Percentiles rank a stretch among this genome's conserved stretches.
Conservation (phyloP, 2,113 vertebrate genomes). For the Scolopax mira region DNA sequence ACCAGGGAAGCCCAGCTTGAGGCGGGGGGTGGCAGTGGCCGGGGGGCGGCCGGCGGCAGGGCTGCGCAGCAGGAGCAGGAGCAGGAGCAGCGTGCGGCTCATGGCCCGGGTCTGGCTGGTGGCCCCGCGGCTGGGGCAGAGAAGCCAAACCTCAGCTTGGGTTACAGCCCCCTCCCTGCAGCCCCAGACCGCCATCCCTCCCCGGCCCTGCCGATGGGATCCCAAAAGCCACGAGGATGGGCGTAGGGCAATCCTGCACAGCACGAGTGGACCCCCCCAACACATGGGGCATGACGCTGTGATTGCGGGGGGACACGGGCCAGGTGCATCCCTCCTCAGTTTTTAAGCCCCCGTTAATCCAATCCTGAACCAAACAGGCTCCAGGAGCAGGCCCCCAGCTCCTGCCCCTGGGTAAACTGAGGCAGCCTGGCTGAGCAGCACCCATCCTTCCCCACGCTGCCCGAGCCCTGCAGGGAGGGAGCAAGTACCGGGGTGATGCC, state of each 20-base stretch:
- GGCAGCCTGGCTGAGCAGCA: neutral
- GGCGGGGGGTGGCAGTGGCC: neutral
- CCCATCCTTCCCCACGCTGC: neutral
- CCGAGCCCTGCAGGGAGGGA: neutral
- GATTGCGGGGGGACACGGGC: accelerated
- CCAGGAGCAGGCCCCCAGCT: accelerated
- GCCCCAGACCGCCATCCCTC: neutral
- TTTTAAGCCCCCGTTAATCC: neutral
- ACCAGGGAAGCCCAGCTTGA: slow-evolving; percentile 45
- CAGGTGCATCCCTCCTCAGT: neutral
- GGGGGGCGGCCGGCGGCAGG: neutral
- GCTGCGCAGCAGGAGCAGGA: neutral
- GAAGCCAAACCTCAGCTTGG: slow-evolving; percentile 28
- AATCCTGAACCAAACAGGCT: neutral
- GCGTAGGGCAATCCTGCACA: accelerated
- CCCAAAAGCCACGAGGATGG: neutral
- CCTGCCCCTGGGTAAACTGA: neutral
- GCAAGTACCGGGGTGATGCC: accelerated
- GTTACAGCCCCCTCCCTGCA: slow-evolving; percentile 38
- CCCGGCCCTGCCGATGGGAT: neutral
- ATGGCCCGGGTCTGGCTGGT: slow-evolving; percentile 7
- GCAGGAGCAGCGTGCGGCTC: neutral
- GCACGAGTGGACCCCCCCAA: neutral
- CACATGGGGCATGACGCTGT: neutral
- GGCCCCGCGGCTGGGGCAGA: neutral